Base-by-base conservation (phyloP, 2,797 vertebrate genomes). In the Brachyrhaphis roseni region DNA sequence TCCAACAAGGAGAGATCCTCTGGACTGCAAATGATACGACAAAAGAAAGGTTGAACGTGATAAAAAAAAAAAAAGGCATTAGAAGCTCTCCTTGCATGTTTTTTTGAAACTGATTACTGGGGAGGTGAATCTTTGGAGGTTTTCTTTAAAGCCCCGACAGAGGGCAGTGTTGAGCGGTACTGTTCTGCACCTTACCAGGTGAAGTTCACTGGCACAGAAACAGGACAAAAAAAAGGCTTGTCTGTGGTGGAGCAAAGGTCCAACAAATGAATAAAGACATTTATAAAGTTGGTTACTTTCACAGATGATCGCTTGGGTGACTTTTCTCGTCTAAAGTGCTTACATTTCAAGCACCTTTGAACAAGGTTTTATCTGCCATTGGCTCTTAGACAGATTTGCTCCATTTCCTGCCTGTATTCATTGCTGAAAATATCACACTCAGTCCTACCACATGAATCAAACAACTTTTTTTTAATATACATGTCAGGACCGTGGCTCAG, bases 111-210 rank as follows among this genome's bases (percentile, higher is more conserved):
- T 78, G 64, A 66, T 78, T 68, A 41, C 71, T 80, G 39, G 47
- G 28, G 78, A 81, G 39, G 90, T 82, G 89, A 82, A 59, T 68
- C 1, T 80, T 51, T 57, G 78, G 18, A 49, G 46, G 13, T 59
- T 78, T 59, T 76, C 26, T 0, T 39, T 5, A 12, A 59, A 45
- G 0, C 72, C 26, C 39, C 95, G 59, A 91, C 87, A 96, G 96
- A 93, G 95, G 95, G 94, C 94, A 95, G 92, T 95, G 90, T 95
- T 94, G 91, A 92, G 95, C 93, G 82, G 89, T 80, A 2, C 51
- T 84, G 81, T 70, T 2, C 79, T 80, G 82, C 86, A 87, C 91
- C 90, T 90, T 73, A 68, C 71, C 88, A 92, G 93, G 91, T 92
- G 88, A 85, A 76, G 76, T 84, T 51, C 76, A 78, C 72, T 82